A percentile compares a stretch with the other conserved stretches of the same genome.
Conservation (phyloP, 1,140 invertebrate genomes). For the Mamestra configurata region DNA sequence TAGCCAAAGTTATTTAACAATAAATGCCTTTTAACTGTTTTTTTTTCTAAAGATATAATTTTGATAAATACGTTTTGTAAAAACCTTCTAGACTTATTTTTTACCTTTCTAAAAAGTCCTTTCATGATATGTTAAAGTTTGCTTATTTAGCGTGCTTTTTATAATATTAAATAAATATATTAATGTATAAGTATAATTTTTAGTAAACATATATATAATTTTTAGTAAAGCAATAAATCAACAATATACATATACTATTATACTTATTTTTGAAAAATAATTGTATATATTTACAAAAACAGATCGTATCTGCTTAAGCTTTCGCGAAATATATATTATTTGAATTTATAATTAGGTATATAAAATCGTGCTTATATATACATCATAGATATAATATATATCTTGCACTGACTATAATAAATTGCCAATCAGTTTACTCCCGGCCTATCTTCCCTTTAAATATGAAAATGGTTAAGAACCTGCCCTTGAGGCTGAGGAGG, state of each 20-base stretch:
- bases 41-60: conserved; percentile 13
- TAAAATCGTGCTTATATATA: background rate
- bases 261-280: background rate
- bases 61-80: conserved; percentile 15
- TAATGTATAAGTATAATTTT: no score
- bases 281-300: conserved; percentile 22
- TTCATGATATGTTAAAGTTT: conserved; percentile 38
- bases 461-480: background rate
- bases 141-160: background rate
- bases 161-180: background rate
- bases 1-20: background rate
- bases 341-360: conserved; percentile 4
- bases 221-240: conserved; percentile 10
- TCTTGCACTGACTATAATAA: background rate
- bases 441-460: background rate
- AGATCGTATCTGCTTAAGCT: background rate
- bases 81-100: conserved; percentile 1
- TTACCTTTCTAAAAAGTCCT: conserved; percentile 1
- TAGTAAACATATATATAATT: background rate
- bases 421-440: background rate
- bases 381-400: background rate
- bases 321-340: background rate
- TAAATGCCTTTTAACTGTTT: background rate
- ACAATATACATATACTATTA: background rate
- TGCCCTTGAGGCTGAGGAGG: background rate